Percentiles rank a stretch among this genome's conserved stretches.
Conservation (phyloP, 2,113 vertebrate species). For the Actenoides lindsayi region DNA sequence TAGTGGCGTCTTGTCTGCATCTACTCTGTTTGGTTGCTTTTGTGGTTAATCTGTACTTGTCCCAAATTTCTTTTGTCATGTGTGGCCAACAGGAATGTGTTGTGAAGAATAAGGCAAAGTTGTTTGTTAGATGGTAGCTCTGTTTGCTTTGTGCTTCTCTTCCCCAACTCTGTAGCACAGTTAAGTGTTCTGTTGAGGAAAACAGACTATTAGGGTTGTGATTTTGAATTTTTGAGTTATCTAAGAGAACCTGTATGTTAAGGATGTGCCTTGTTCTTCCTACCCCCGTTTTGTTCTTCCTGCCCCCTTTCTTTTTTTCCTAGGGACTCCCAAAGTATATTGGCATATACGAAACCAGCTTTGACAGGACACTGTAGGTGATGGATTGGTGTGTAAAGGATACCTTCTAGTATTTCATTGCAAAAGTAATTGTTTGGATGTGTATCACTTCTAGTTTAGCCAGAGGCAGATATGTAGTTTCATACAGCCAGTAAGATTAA, state of each 20-base stretch:
- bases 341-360: neutral
- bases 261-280: neutral
- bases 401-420: conserved; percentile 2
- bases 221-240: neutral
- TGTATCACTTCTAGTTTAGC: conserved; percentile 11
- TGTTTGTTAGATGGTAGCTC: neutral
- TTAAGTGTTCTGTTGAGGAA: neutral
- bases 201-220: neutral
- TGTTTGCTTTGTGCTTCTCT: neutral
- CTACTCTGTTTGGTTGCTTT: conserved; percentile 17
- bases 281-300: too few relatives aligned
- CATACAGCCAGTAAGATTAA: neutral
- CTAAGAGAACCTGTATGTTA: neutral
- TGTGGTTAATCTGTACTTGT: conserved; percentile 46
- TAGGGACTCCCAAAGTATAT: neutral
- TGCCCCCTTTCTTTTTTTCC: too few relatives aligned
- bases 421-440: conserved; percentile 31
- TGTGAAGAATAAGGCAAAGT: neutral
- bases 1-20: neutral
- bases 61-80: conserved; percentile 14
- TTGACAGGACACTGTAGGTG: neutral
- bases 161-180: neutral
- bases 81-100: neutral
- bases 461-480: neutral
- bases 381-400: neutral